These are phyloP conservation scores for Diuraphis noxia DNA, from an alignment of 1,140 invertebrate species.

Conservation along the genomic window DNA sequence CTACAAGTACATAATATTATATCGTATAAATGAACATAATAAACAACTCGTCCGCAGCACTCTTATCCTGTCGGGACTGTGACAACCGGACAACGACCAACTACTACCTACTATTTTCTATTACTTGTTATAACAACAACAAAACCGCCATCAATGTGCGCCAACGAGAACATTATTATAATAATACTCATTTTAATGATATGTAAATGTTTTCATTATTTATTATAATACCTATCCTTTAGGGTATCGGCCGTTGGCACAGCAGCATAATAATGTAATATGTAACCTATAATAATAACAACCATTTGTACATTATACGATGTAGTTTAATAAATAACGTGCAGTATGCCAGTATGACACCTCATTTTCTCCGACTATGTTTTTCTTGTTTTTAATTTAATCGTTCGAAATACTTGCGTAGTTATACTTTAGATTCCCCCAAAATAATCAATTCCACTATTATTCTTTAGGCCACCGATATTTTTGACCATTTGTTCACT, in stretches of 20 bases:
- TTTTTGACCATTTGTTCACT: neutral
- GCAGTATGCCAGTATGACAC: neutral
- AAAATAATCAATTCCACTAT: neutral
- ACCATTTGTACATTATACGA: neutral
- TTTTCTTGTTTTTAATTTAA: neutral
- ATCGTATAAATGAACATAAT: neutral
- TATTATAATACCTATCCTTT: neutral
- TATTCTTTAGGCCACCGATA: neutral
- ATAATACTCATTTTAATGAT: neutral
- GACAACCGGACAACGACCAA: neutral
- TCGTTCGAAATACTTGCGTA: neutral
- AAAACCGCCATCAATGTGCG: neutral
- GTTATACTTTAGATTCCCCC: neutral
- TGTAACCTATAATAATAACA: neutral
- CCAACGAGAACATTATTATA: neutral
- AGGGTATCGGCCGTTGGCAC: neutral
- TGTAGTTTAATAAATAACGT: neutral
- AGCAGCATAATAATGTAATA: too few species aligned
- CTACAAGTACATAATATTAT: neutral
- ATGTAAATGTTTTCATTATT: slow-evolving; percentile 11
- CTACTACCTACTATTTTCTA: too few species aligned
- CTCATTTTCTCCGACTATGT: neutral
- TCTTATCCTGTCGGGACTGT: neutral
- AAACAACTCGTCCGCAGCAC: neutral
- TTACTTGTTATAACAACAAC: neutral